Conservation (phyloP, 1,140 invertebrate species). For the Scaptomyza montana region DNA sequence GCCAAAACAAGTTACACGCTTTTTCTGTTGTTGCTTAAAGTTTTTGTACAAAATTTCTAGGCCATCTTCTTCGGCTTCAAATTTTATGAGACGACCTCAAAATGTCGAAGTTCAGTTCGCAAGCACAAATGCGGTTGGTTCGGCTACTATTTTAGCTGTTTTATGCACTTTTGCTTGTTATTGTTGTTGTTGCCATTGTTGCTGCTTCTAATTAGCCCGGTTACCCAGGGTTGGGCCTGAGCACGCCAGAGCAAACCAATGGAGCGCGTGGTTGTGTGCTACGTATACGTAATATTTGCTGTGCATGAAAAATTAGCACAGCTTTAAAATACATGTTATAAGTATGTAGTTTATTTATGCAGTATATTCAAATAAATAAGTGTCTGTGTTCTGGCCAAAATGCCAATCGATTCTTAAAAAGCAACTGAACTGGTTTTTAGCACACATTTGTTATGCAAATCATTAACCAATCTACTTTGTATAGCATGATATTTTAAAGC, state of each 20-base stretch:
- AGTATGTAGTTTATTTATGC: neutral
- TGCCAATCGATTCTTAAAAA: conserved; percentile 56
- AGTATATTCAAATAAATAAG: neutral
- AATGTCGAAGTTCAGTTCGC: conserved; percentile 71
- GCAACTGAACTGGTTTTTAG: conserved; percentile 56
- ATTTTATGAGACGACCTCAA: conserved; percentile 56
- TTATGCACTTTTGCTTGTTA: conserved; percentile 14
- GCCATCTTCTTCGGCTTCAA: conserved; percentile 42
- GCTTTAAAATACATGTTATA: conserved; percentile 57
- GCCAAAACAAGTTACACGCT: conserved; percentile 64
- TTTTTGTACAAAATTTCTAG: conserved; percentile 57
- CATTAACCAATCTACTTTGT: conserved; percentile 39
- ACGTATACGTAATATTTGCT: conserved; percentile 75
- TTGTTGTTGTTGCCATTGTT: conserved; percentile 20
- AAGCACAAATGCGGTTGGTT: conserved; percentile 15
- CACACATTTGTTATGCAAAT: conserved; percentile 55
- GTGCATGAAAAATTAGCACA: conserved; percentile 70
- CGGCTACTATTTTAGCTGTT: conserved; percentile 11
- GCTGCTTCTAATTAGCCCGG: conserved; percentile 63
- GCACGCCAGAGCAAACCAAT: conserved; percentile 21
- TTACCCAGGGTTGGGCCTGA: conserved; percentile 32
- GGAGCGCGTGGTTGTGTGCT: conserved; percentile 60
- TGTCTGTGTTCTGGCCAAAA: conserved; percentile 23
- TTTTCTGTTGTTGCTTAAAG: conserved; percentile 46
- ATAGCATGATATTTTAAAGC: conserved; percentile 29